Conservation (phyloP, 2,113 vertebrate species). For the Leucoraja erinaceus region DNA sequence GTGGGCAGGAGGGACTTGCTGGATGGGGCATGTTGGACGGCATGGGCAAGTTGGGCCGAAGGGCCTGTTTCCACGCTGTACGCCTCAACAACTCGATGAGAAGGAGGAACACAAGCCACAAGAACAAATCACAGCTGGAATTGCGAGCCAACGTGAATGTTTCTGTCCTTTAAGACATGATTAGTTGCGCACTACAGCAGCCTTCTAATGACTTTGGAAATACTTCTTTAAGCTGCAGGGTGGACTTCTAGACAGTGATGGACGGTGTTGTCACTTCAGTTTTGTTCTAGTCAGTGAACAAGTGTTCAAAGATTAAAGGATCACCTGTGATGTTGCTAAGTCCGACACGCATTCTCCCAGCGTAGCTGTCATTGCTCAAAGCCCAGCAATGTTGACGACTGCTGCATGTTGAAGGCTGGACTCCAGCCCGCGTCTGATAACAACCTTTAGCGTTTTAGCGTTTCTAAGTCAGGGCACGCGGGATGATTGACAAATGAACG, state of each 20-base stretch:
- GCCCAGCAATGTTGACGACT: conserved; percentile 38
- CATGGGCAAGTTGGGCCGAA: no score
- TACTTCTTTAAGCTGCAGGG: background rate
- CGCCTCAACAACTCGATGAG: no score
- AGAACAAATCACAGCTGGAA: background rate
- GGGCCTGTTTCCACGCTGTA: no score
- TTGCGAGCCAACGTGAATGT: background rate
- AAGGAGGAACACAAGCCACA: no score
- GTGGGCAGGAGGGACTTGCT: no score
- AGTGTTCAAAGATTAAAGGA: conserved; percentile 39
- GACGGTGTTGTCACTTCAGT: conserved; percentile 22
- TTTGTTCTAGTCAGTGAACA: conserved; percentile 34
- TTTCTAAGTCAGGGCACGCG: conserved; percentile 17
- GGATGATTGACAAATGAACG: background rate
- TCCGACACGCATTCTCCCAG: conserved; percentile 39
- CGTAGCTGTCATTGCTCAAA: conserved; percentile 5
- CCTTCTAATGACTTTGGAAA: background rate
- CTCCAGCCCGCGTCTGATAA: conserved; percentile 46
- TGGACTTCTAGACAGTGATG: background rate
- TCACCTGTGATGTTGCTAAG: conserved; percentile 42
- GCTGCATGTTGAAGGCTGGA: conserved; percentile 46
- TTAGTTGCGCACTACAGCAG: background rate
- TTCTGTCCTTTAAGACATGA: background rate
- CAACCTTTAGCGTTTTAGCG: background rate
- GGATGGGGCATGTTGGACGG: no score